Evolutionary conservation across 1,140 invertebrate species (phyloP), one percentile per base, ranked within the genome.

Genomic region (Aradophagus sp.): DNA sequence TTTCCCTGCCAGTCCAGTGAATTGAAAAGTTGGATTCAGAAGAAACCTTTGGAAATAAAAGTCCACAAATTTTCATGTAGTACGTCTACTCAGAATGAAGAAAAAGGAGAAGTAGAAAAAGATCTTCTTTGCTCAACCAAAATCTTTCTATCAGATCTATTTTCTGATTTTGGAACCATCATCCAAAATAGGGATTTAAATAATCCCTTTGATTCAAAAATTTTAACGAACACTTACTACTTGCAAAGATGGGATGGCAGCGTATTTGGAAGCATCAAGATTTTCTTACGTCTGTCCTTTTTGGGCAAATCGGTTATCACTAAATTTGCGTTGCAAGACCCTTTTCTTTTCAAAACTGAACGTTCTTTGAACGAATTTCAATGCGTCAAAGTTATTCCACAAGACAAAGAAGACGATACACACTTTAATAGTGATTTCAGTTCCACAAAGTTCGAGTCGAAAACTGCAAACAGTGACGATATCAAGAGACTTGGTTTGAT

Each of bases 101-200:
- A 55, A 12, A 14, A 52, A 29, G 13, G 13, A 5, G 23, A 36
- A 29, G 17, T 14, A 19, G 19, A 74, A n/a, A 31, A 56, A 8
- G 17, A 41, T 15, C 48, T 50, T 5, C 77, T 78, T 7, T 82
- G 78, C 4, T 67, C 78, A 14, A 62, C 74, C 1, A 48, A 74
- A 13, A 56, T 85, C 11, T 62, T 45, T 0, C 35, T 86, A 3
- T 69, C 77, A 0, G 79, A 80, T 0, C 84, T 81, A 19, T 31
- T 81, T 0, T 84, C 81, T 36, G 77, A 84, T 15, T 83, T 82
- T 52, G 50, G 56, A 2, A 39, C 53, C 2, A 73, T 52, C 34
- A 3, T 50, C 2, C 52, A 62, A 11, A 56, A 68, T 8, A 26
- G 38, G 14, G 6, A 75, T 10, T 41, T 15, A 4, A 38, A 70